Evolutionary conservation across 1,140 invertebrate genomes (phyloP).

Genomic region (Hypothenemus hampei): DNA sequence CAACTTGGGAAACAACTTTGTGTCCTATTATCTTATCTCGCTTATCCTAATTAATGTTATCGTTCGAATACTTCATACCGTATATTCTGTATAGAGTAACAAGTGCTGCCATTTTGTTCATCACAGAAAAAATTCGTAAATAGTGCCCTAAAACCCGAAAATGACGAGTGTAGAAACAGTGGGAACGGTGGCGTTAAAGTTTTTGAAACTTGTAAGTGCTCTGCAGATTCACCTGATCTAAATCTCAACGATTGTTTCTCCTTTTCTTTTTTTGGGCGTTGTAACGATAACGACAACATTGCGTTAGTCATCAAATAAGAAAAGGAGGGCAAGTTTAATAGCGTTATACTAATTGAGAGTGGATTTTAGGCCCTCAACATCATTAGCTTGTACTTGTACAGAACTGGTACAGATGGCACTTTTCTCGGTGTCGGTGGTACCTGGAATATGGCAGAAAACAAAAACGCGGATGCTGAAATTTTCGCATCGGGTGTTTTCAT

Average conservation of each 20-base stretch:
- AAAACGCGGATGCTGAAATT: constrained; percentile 78
- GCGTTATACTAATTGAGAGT: too few relatives aligned
- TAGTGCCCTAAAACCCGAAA: too few relatives aligned
- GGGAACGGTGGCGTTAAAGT: constrained; percentile 27
- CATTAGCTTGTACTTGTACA: constrained; percentile 61
- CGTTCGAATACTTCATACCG: constrained; percentile 13
- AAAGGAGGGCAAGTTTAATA: too few relatives aligned
- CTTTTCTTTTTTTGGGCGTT: too few relatives aligned
- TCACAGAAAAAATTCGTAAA: constrained; percentile 26
- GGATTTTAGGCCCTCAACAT: constrained; percentile 72
- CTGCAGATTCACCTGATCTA: not conserved
- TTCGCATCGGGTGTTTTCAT: constrained; percentile 79
- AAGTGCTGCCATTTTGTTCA: not conserved
- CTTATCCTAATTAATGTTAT: constrained; percentile 20
- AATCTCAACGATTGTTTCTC: too few relatives aligned
- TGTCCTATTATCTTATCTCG: constrained; percentile 18
- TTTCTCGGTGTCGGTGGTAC: constrained; percentile 80
- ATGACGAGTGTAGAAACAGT: constrained; percentile 29
- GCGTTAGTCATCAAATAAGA: too few relatives aligned
- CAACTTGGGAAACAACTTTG: not conserved
- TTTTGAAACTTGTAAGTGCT: constrained; percentile 28
- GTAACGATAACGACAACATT: too few relatives aligned
- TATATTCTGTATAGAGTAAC: constrained; percentile 15
- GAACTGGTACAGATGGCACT: constrained; percentile 70
- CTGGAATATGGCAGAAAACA: constrained; percentile 81